phyloP scores from a whole-genome alignment of 2,113 vertebrate species.

The Anser brachyrhynchus region DNA sequence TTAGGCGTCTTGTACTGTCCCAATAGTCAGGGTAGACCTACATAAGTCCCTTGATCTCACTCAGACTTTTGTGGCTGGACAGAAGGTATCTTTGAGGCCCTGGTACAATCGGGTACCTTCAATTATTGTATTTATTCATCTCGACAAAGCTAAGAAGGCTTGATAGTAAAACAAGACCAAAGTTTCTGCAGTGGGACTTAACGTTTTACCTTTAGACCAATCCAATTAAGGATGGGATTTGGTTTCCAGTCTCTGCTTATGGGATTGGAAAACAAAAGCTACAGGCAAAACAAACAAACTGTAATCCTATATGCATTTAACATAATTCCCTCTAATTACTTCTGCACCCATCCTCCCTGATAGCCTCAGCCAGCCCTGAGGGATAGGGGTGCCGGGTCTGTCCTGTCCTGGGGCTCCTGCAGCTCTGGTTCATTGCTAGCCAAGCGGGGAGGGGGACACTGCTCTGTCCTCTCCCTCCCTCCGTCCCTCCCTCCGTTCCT shows the following conservation, averaged over 20 bases:
- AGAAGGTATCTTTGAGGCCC: background rate
- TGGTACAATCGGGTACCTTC: background rate
- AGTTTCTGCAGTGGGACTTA: background rate
- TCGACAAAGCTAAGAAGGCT: background rate
- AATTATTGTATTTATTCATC: background rate
- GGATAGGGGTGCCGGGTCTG: accelerated
- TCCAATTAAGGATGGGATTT: conserved; percentile 12
- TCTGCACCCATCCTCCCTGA: background rate
- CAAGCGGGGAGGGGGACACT: background rate
- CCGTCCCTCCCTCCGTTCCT: background rate
- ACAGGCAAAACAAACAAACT: background rate
- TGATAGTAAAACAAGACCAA: background rate
- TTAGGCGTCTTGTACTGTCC: background rate
- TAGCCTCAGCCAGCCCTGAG: background rate
- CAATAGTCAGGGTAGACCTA: background rate
- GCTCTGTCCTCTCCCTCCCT: background rate
- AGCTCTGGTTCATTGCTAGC: background rate
- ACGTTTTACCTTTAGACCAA: background rate
- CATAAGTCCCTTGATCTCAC: background rate
- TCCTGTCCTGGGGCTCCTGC: accelerated
- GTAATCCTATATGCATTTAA: background rate
- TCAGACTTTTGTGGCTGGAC: background rate
- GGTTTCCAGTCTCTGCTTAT: background rate
- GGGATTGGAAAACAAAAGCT: background rate
- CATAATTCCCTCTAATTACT: background rate